Base-by-base conservation (phyloP, 1,140 invertebrate genomes). In the Ips typographus region DNA sequence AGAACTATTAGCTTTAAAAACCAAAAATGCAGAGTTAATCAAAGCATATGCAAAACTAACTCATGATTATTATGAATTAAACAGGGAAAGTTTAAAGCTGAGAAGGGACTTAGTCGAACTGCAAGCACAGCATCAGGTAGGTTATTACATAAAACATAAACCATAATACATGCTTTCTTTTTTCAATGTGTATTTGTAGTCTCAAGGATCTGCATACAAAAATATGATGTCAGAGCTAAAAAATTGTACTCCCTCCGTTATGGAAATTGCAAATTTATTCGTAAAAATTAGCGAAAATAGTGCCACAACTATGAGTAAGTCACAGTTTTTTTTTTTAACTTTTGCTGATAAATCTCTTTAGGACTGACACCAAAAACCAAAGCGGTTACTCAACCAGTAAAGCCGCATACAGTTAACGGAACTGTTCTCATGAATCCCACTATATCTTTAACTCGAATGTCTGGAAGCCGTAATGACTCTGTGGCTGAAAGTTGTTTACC, bases 331-430 rank as follows among this genome's bases (percentile, higher is more conserved):
- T 22, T 22, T 22, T 22, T 22, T 22, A 22, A 22, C 22, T 22
- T 22, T 22, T 52, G 8, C n/a, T 52, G n/a, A 5, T 52, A 52
- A 22, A 36, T 3, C 3, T 52, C 37, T 52, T 52, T 6, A 52
- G 51, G 51, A 6, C 5, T 7, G 22, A 57, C 40, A 42, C 42
- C 40, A 6, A 43, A 44, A 60, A 22, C 40, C 41, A 60, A 44
- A 43, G 42, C 58, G 36, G 58, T 63, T 51, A 69, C 67, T 4
- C 67, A 69, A n/a, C 38, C 59, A 5, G 67, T 69, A 4, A 51
- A 63, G 44, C 67, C 67, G 1, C 67, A 69, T 37, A 69, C 51
- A 1, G 67, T 69, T 4, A 69, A 69, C 51, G 67, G 67, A 42
- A 69, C 60, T 1, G 60, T 69, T 4, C 40, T 69, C 6, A 69